A percentile compares a stretch with the other conserved stretches of the same genome.
Evolutionary conservation across 2,888 invertebrate species (phyloP).

Genomic region (Epistrophe eligans): DNA sequence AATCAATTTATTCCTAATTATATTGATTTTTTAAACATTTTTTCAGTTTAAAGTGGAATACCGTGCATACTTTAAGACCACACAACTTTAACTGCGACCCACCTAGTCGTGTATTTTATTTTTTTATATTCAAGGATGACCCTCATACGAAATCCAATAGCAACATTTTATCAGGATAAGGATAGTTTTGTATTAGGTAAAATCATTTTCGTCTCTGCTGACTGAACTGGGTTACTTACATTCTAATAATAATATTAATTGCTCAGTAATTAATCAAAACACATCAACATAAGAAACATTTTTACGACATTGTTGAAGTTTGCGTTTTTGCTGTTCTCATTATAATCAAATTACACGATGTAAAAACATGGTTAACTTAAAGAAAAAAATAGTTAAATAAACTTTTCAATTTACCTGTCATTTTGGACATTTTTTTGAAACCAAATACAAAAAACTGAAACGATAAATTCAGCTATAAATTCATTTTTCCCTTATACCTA

Average conservation of each 20-base stretch:
- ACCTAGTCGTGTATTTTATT: too few relatives aligned
- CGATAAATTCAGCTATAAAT: background rate
- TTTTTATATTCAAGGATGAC: too few relatives aligned
- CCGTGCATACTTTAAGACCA: too few relatives aligned
- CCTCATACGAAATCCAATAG: background rate
- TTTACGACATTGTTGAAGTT: conserved; percentile 4
- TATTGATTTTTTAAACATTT: too few relatives aligned
- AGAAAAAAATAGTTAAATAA: conserved; percentile 28
- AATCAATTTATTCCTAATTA: too few relatives aligned
- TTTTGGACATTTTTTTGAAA: conserved; percentile 17
- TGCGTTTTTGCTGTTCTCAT: conserved; percentile 25
- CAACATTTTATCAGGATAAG: background rate
- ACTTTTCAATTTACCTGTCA: conserved; percentile 55
- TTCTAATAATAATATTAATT: background rate
- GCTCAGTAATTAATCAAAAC: conserved; percentile 2
- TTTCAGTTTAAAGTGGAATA: too few relatives aligned
- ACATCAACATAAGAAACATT: background rate
- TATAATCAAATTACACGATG: conserved; percentile 52
- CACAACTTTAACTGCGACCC: too few relatives aligned
- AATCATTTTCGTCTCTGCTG: background rate
- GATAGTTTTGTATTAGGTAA: background rate
- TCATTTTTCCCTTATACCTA: conserved; percentile 29
- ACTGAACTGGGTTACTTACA: background rate
- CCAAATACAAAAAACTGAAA: background rate
- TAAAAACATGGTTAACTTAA: conserved; percentile 7